These are phyloP conservation scores for Macrosteles quadrilineatus DNA, from an alignment of 1,140 invertebrate species.

Conservation along the genomic window DNA sequence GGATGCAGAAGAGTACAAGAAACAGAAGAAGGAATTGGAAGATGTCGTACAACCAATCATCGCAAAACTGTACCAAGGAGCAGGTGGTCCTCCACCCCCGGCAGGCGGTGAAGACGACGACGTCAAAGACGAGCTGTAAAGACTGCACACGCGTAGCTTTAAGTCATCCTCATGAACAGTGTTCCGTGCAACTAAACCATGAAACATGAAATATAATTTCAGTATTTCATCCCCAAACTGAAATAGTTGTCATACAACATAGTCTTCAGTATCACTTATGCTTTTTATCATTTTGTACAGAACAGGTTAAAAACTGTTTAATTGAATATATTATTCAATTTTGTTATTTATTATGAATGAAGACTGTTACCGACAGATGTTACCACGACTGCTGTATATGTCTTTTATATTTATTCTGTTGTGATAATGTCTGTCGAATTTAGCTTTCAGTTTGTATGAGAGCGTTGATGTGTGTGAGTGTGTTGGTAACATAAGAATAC, in stretches of 20 bases:
- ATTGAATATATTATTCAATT: slow-evolving; percentile 20
- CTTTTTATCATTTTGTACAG: slow-evolving; percentile 7
- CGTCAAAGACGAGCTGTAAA: slow-evolving; percentile 86
- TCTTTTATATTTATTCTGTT: slow-evolving; percentile 14
- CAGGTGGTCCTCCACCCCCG: slow-evolving; percentile 73
- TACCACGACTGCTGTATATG: background rate
- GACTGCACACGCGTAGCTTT: background rate
- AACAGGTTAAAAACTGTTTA: background rate
- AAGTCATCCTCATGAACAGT: background rate
- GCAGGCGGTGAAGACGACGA: slow-evolving; percentile 63
- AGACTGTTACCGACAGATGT: slow-evolving; percentile 20
- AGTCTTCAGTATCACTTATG: too few species aligned
- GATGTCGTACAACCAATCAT: slow-evolving; percentile 97
- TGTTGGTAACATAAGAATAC: slow-evolving; percentile 10
- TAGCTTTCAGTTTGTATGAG: slow-evolving; percentile 6
- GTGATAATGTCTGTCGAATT: slow-evolving; percentile 13
- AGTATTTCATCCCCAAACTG: slow-evolving; percentile 16
- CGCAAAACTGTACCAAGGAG: slow-evolving; percentile 92
- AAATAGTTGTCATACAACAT: background rate
- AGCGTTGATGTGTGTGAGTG: background rate
- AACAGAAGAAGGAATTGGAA: slow-evolving; percentile 96
- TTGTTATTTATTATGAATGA: slow-evolving; percentile 24
- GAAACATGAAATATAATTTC: background rate
- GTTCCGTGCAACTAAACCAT: background rate
- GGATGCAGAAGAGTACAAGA: slow-evolving; percentile 91